Evolutionary conservation across 2,888 invertebrate genomes (phyloP), one percentile per base, ranked within the genome.

Genomic region (Nemapogon koenigi): DNA sequence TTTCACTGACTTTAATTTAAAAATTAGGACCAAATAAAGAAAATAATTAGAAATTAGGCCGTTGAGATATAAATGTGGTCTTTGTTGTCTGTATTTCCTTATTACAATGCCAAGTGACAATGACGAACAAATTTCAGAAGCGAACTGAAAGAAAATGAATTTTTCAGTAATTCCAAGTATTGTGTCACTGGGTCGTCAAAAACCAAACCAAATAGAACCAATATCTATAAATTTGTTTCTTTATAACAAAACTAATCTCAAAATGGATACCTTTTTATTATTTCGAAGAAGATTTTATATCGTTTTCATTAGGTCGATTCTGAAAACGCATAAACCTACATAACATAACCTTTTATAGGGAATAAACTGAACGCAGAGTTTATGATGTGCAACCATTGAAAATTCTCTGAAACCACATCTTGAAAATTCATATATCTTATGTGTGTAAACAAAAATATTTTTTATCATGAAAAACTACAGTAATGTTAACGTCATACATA

Each of bases 291-390:
- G 53, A 27, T 32, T 43, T 51, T 49, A 49, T 45, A 47, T 43
- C 48, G 47, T 48, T 46, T 44, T 41, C 44, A 39, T 29, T 45
- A 35, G 46, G 49, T 43, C 45, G 54, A 43, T 72, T 72, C 70
- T 59, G 51, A 59, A 62, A 66, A 68, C 49, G 64, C 41, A 63
- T 75, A 70, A 75, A 71, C 70, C 67, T 58, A 70, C 50, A 62
- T 69, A n/a, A n/a, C n/a, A 31, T 36, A 36, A 35, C 35, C 32
- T 46, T 46, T 37, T 37, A 37, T 37, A 37, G 37, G 22, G 37
- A 37, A 28, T 37, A 37, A 37, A 37, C 37, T 27, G 27, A n/a
- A 16, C 28, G 18, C 15, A 31, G 15, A 33, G 3, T 33, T 33
- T 33, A 33, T 33, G 19, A 33, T 19, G 19, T 33, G 33, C 13